Conservation (phyloP, 2,797 vertebrate genomes). For the Brachyrhaphis roseni region DNA sequence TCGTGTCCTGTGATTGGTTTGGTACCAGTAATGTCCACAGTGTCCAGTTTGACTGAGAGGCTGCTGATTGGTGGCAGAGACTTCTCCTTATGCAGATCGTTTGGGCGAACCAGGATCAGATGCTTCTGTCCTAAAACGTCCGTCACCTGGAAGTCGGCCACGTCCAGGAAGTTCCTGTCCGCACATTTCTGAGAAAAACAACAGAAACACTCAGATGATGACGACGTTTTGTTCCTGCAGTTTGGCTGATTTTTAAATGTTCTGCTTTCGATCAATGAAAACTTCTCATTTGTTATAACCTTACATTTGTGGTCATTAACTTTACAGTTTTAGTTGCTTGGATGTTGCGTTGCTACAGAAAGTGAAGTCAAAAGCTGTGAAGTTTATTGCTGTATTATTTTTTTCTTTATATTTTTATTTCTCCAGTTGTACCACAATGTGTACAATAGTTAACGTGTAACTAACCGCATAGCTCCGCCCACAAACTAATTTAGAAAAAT, state of each 20-base stretch:
- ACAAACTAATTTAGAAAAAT: no score
- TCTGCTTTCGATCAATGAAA: neutral
- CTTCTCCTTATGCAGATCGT: neutral
- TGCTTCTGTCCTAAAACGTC: slow-evolving; percentile 36
- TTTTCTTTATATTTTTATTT: neutral
- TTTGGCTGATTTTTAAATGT: neutral
- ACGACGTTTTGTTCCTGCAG: neutral
- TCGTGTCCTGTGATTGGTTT: neutral
- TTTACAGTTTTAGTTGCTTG: neutral
- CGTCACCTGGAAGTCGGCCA: slow-evolving; percentile 43
- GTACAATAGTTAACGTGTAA: no score
- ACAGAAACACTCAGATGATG: neutral
- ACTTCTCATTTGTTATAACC: neutral
- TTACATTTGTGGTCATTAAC: neutral
- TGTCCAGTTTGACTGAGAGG: slow-evolving; percentile 2
- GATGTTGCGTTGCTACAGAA: neutral
- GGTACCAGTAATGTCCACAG: neutral
- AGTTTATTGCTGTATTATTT: neutral
- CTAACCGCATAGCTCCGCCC: neutral
- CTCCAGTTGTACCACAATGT: neutral
- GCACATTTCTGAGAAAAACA: slow-evolving; percentile 33
- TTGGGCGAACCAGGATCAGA: slow-evolving; percentile 1
- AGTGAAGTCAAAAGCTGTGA: neutral
- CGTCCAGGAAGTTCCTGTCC: slow-evolving; percentile 40
- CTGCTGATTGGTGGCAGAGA: neutral